Conservation (phyloP, 2,113 vertebrate species). For the Mustela lutreola region DNA sequence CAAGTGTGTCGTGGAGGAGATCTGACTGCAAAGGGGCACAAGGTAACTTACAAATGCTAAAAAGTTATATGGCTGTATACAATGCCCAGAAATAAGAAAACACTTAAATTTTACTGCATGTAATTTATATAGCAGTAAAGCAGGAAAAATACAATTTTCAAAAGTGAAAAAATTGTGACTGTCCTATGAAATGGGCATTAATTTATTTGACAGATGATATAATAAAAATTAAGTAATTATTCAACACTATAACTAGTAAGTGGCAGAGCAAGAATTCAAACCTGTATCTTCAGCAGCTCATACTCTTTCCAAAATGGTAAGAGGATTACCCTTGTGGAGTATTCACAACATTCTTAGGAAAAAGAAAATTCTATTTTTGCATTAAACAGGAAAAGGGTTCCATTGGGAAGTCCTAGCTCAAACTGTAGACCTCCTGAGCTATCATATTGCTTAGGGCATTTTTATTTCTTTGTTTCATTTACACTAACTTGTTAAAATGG, state of each 20-base stretch:
- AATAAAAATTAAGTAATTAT: background rate
- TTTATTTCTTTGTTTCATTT: constrained; percentile 19
- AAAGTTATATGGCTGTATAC: background rate
- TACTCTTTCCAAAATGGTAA: constrained; percentile 11
- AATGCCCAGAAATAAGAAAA: constrained; percentile 20
- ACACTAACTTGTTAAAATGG: constrained; percentile 38
- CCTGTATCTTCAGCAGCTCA: background rate
- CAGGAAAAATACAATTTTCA: background rate
- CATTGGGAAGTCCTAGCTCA: background rate
- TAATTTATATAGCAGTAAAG: background rate
- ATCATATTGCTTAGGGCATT: background rate
- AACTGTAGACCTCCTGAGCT: background rate
- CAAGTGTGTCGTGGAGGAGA: background rate
- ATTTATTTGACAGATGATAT: constrained; percentile 34
- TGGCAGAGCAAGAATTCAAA: background rate
- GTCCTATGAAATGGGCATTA: background rate
- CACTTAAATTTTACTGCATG: background rate
- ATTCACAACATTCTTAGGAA: background rate
- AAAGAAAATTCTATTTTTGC: background rate
- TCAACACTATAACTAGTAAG: background rate
- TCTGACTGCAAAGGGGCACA: background rate
- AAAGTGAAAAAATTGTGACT: background rate
- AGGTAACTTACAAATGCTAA: background rate
- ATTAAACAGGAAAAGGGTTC: background rate
- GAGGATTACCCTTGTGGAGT: background rate